phyloP scores from a whole-genome alignment of 1,140 invertebrate species.

The Drosophila bocki region DNA sequence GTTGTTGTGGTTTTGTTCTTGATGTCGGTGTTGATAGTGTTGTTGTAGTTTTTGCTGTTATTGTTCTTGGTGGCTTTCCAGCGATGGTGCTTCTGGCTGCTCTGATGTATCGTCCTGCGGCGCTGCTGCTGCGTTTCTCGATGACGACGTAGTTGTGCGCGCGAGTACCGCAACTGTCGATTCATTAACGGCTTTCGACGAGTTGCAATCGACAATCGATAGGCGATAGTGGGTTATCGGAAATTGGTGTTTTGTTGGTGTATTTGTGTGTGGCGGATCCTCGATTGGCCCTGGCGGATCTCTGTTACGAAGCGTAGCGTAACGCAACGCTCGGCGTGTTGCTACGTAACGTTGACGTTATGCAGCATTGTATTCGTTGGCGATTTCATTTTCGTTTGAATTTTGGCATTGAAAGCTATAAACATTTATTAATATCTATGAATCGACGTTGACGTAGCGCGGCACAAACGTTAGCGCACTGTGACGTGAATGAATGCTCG shows the following conservation, averaged over 20 bases:
- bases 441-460: slow-evolving; percentile 61
- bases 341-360: slow-evolving; percentile 73
- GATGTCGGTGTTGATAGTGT: slow-evolving; percentile 14
- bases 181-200: slow-evolving; percentile 55
- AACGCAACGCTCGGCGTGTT: slow-evolving; percentile 54
- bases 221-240: slow-evolving; percentile 9
- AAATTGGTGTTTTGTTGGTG: slow-evolving; percentile 3
- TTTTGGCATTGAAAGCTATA: slow-evolving; percentile 78
- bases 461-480: slow-evolving; percentile 64
- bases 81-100: slow-evolving; percentile 61
- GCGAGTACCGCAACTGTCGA: slow-evolving; percentile 45
- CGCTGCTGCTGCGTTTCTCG: slow-evolving; percentile 36
- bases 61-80: slow-evolving; percentile 51
- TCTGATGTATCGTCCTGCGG: slow-evolving; percentile 37
- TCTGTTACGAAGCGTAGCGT: slow-evolving; percentile 59
- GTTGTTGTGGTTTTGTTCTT: slow-evolving; percentile 20
- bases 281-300: slow-evolving; percentile 25
- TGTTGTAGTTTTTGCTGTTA: slow-evolving; percentile 11
- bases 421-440: slow-evolving; percentile 79
- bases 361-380: slow-evolving; percentile 76
- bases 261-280: slow-evolving; percentile 26
- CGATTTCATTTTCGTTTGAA: slow-evolving; percentile 83
- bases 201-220: slow-evolving; percentile 4
- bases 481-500: slow-evolving; percentile 34
- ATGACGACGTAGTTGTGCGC: slow-evolving; percentile 34